Base-by-base conservation (phyloP, 1,140 invertebrate species). In the Scaptomyza hsui region DNA sequence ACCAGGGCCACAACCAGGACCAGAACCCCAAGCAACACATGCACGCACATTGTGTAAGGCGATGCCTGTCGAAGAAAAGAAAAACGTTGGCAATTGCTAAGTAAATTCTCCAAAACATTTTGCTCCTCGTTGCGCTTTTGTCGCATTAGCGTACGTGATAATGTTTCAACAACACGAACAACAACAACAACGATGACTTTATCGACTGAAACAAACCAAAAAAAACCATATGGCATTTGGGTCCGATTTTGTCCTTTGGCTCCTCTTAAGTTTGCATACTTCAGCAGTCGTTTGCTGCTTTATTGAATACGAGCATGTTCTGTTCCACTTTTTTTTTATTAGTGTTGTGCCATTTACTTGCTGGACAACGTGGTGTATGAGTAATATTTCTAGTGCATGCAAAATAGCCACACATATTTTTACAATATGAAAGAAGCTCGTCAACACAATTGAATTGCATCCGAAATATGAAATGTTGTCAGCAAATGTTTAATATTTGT, bases 61-160 rank as follows among this genome's bases (percentile, higher is more conserved):
- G 44, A 21, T 63, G 72, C 42, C 63, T 65, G 69, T 63, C 62
- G 64, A 78, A 61, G 61, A 47, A 41, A 49, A 32, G 42, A 39
- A 72, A 35, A 68, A 21, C n/a, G 18, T 48, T 45, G 60, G 65
- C 73, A 69, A 65, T 49, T 49, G 63, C 81, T 88, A 77, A 88
- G 82, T 88, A 88, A 86, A 86, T 86, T 86, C 75, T 74, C 4
- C 65, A 81, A 78, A 86, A 88, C 81, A 86, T 86, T 86, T 88
- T 81, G 81, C 82, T 81, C 64, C 44, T 79, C 76, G 79, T 77
- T 79, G 86, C 85, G 83, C 77, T 89, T 89, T 85, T 89, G 86
- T 89, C 86, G 85, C 85, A 89, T 89, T 89, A 89, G 77, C 71
- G 80, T 85, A 89, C 85, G 85, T 89, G 85, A 85, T 89, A 79